Conservation (phyloP, 2,888 invertebrate genomes). For the Sericinus montela region DNA sequence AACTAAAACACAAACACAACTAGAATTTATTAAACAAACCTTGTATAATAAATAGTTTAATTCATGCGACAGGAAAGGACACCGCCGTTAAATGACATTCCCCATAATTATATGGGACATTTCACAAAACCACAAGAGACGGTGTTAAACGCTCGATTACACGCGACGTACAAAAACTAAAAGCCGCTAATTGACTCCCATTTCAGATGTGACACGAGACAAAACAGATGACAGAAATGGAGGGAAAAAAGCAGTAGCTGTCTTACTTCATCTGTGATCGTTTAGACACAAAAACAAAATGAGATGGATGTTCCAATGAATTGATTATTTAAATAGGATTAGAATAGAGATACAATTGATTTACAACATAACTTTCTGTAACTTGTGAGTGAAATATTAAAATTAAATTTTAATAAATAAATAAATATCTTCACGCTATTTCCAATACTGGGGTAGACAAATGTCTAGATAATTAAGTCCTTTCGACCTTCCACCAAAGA, state of each 20-base stretch:
- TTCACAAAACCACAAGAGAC: slow-evolving; percentile 28
- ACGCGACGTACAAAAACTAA: slow-evolving; percentile 34
- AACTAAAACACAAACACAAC: too few relatives aligned
- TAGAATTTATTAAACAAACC: too few relatives aligned
- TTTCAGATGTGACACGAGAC: slow-evolving; percentile 38
- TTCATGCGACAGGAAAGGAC: slow-evolving; percentile 7
- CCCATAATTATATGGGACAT: slow-evolving; percentile 34
- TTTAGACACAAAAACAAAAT: neutral
- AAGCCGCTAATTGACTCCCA: slow-evolving; percentile 41
- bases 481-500: too few relatives aligned
- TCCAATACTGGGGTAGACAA: too few relatives aligned
- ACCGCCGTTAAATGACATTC: slow-evolving; percentile 25
- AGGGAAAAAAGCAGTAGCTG: slow-evolving; percentile 29
- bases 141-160: slow-evolving; percentile 38
- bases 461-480: too few relatives aligned
- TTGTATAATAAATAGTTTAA: neutral
- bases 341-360: too few relatives aligned
- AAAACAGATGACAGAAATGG: slow-evolving; percentile 31
- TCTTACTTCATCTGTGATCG: slow-evolving; percentile 21
- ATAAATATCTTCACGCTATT: too few relatives aligned
- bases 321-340: too few relatives aligned
- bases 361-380: too few relatives aligned
- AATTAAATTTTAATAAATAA: too few relatives aligned
- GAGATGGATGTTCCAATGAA: neutral
- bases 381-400: too few relatives aligned